Base-by-base conservation (phyloP, 1,140 invertebrate genomes). In the Megalopta genalis region DNA sequence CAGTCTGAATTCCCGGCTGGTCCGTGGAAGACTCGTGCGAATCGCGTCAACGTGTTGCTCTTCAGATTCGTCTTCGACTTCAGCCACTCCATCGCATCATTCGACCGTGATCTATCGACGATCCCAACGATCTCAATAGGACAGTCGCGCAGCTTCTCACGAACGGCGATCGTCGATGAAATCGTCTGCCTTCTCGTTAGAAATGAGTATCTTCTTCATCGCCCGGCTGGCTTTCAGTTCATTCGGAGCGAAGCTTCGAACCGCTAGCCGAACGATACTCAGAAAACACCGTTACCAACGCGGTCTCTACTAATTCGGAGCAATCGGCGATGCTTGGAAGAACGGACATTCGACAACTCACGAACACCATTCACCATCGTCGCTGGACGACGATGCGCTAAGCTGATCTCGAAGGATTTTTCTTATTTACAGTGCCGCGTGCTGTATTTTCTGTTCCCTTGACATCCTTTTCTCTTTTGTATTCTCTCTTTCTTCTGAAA, bases 171-270 rank as follows among this genome's bases (percentile, higher is more conserved):
- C 68, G 42, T n/a, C 10, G 23, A 21, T 0, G 9, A 52, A 42
- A 10, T 14, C n/a, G n/a, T 46, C 49, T 27, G 27, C 2, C 39
- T 49, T 4, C 46, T 23, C 60, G 14, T 75, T 27, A 80, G 57
- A 84, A 49, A 92, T 92, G 91, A 86, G 85, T 68, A 54, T 92
- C 57, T 65, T 90, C 46, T 91, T 91, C 25, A 65, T 92, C n/a
- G 90, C 89, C 25, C 86, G 88, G 4, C 62, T 92, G 10, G 81
- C 83, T 0, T 23, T 89, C 21, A 78, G 81, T 71, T 85, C 84
- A 10, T 72, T 91, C 60, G 72, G 86, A 6, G 83, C 68, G 9
- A 91, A 89, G 71, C 78, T 88, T 64, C 82, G 86, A 23, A 49
- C 82, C 9, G 83, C 90, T 32, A 86, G 79, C 39, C 75, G 87